phyloP scores from a whole-genome alignment of 1,140 invertebrate species.

The Battus philenor region DNA sequence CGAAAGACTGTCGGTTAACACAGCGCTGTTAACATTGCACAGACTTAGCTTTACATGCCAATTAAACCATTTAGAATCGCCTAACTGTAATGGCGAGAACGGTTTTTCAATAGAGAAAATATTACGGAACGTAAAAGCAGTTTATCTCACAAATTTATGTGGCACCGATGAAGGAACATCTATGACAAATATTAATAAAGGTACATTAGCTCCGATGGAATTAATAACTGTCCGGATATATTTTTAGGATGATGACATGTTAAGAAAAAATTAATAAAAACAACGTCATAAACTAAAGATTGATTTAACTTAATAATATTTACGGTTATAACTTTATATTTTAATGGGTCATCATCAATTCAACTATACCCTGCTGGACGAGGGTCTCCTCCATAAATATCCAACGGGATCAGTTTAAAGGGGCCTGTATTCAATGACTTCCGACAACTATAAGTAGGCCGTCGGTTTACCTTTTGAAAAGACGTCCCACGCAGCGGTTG shows the following conservation, averaged over 20 bases:
- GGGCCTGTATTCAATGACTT: too few species aligned
- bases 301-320: too few species aligned
- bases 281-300: background rate
- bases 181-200: slow-evolving; percentile 25
- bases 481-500: too few species aligned
- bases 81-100: slow-evolving; percentile 36
- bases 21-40: slow-evolving; percentile 45
- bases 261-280: background rate
- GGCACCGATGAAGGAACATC: slow-evolving; percentile 42
- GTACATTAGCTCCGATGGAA: slow-evolving; percentile 52
- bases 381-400: too few species aligned
- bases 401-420: too few species aligned
- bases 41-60: slow-evolving; percentile 45
- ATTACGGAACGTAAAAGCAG: slow-evolving; percentile 34
- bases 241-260: slow-evolving; percentile 28
- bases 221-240: slow-evolving; percentile 41
- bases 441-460: too few species aligned
- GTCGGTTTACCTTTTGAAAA: too few species aligned
- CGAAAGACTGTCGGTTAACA: slow-evolving; percentile 24
- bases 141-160: slow-evolving; percentile 50
- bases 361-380: too few species aligned
- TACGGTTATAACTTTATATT: background rate
- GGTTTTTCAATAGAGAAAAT: slow-evolving; percentile 39
- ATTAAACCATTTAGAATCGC: slow-evolving; percentile 22
- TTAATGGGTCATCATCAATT: background rate